A percentile compares a stretch with the other conserved stretches of the same genome.
These are phyloP conservation scores for Prolemur simus DNA, from an alignment of 2,113 vertebrate genomes.

Conservation along the genomic window DNA sequence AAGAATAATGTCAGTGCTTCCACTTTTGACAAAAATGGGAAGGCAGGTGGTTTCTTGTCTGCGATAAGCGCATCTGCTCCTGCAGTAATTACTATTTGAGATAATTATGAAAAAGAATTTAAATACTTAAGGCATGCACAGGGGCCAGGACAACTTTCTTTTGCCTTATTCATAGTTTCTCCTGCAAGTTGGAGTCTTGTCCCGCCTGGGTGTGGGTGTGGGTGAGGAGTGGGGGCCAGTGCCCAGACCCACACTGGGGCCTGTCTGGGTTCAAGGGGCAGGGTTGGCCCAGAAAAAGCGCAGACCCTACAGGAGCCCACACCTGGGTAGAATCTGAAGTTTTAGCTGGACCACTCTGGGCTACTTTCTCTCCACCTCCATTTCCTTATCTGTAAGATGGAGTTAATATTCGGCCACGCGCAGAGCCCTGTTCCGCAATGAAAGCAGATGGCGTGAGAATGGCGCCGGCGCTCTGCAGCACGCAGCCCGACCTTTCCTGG, in stretches of 20 bases:
- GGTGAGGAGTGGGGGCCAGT: background rate
- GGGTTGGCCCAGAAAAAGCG: accelerated
- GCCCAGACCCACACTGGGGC: background rate
- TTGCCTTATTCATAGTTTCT: conserved; percentile 77
- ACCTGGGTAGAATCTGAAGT: no score
- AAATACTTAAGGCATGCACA: conserved; percentile 82
- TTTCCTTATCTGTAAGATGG: background rate
- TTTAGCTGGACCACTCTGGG: accelerated
- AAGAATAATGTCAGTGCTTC: conserved; percentile 80
- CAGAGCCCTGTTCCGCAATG: background rate
- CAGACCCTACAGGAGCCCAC: background rate
- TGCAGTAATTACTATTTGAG: conserved; percentile 86
- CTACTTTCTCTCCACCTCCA: background rate
- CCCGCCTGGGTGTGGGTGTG: conserved; percentile 52
- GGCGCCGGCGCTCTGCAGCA: no score
- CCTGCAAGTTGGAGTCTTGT: conserved; percentile 78
- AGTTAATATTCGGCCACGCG: background rate
- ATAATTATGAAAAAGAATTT: conserved; percentile 89
- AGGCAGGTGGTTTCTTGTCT: conserved; percentile 87
- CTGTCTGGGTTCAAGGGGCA: background rate
- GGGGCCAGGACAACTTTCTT: conserved; percentile 80
- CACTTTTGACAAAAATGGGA: conserved; percentile 75
- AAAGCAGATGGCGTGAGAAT: background rate
- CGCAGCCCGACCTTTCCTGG: no score
- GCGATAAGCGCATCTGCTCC: conserved; percentile 83